Percentiles rank a stretch among this genome's conserved stretches.
Evolutionary conservation across 2,797 vertebrate species (phyloP).

Genomic region (Chrosomus eos): DNA sequence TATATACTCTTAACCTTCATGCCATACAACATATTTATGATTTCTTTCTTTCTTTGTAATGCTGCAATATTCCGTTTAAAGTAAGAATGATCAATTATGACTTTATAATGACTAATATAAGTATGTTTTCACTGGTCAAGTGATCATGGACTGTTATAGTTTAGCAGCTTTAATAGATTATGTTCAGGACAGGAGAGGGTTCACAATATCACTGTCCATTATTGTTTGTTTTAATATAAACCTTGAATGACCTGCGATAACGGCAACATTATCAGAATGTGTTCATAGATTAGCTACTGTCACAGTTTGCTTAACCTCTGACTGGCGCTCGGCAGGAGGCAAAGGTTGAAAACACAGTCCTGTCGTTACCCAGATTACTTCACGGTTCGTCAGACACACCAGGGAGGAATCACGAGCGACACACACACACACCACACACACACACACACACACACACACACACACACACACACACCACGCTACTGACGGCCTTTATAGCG

Average conservation of each 20-base stretch:
- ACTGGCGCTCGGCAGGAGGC: conserved; percentile 65
- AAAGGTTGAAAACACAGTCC: conserved; percentile 47
- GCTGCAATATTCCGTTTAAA: not conserved
- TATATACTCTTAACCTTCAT: too few relatives aligned
- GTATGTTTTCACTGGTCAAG: not conserved
- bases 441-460: too few relatives aligned
- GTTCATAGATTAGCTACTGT: conserved; percentile 63
- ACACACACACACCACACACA: too few relatives aligned
- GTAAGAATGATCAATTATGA: not conserved
- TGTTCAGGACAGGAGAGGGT: not conserved
- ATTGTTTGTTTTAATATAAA: not conserved
- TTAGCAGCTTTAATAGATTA: not conserved
- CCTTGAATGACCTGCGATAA: not conserved
- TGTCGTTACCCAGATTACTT: conserved; percentile 77
- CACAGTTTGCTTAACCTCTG: conserved; percentile 79
- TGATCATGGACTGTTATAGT: not conserved
- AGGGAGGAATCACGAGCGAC: not conserved
- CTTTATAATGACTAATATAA: not conserved
- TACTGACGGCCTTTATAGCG: too few relatives aligned
- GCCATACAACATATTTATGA: too few relatives aligned
- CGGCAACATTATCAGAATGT: conserved; percentile 52
- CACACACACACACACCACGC: too few relatives aligned
- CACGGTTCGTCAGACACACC: conserved; percentile 74
- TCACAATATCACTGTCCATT: not conserved
- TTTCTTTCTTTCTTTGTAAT: not conserved